These are phyloP conservation scores for Frieseomelitta varia DNA, from an alignment of 1,140 invertebrate genomes.

Conservation along the genomic window DNA sequence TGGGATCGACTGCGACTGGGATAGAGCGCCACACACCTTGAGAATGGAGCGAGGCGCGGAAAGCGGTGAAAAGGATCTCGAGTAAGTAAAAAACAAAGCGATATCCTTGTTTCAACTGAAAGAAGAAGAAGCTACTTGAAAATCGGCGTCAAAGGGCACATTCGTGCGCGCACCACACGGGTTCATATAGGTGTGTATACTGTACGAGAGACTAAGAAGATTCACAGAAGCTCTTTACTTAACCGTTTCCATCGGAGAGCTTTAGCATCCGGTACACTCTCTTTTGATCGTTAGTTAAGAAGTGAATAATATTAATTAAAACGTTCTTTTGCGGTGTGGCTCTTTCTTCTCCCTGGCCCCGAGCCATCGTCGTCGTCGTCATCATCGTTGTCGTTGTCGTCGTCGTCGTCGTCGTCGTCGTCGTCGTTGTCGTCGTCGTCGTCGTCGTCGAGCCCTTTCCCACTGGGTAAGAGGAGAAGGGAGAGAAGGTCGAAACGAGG, in stretches of 20 bases:
- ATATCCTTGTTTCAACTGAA: background rate
- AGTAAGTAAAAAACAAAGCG: background rate
- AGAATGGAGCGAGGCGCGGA: background rate
- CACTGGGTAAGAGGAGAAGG: background rate
- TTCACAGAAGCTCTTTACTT: slow-evolving; percentile 16
- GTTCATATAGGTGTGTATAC: background rate
- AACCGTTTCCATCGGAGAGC: slow-evolving; percentile 30
- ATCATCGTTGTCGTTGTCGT: slow-evolving; percentile 7
- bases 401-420: slow-evolving; percentile 22
- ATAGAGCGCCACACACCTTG: background rate
- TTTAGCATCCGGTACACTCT: slow-evolving; percentile 52
- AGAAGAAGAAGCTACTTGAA: background rate
- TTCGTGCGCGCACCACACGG: too few relatives aligned
- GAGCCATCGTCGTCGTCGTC: slow-evolving; percentile 13
- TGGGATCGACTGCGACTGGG: background rate
- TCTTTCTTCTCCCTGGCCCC: slow-evolving; percentile 62
- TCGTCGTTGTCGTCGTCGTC: background rate
- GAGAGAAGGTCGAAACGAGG: slow-evolving; percentile 22
- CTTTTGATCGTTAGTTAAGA: slow-evolving; percentile 78
- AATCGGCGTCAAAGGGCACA: background rate
- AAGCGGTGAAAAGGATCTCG: background rate
- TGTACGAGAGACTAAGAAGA: background rate
- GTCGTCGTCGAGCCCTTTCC: slow-evolving; percentile 32
- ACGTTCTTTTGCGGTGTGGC: slow-evolving; percentile 74
- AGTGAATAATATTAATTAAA: slow-evolving; percentile 82